Evolutionary conservation across 2,797 vertebrate species (phyloP).

Genomic region (Podarcis lilfordi): DNA sequence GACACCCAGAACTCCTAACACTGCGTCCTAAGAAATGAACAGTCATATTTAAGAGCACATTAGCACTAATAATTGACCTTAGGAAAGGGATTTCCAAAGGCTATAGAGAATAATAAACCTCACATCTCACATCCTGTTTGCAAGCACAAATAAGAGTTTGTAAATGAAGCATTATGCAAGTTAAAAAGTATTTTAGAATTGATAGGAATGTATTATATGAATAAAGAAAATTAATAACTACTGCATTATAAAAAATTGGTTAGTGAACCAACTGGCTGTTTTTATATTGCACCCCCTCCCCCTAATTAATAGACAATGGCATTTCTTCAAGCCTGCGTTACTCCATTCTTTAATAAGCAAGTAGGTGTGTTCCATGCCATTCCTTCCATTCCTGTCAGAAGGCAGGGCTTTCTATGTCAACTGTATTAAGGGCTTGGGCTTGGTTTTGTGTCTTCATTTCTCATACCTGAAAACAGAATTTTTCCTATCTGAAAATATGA

Average conservation of each 20-base stretch:
- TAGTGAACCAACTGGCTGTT: neutral
- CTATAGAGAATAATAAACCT: neutral
- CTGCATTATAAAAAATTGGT: neutral
- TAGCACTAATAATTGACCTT: neutral
- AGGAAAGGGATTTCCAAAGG: neutral
- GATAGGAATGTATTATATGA: neutral
- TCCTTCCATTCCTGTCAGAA: slow-evolving; percentile 2
- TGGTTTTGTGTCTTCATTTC: neutral
- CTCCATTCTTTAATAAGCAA: neutral
- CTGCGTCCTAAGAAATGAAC: neutral
- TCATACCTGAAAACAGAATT: slow-evolving; percentile 17
- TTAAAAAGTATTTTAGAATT: neutral
- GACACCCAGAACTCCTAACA: neutral
- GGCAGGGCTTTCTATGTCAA: slow-evolving; percentile 1
- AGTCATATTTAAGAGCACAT: neutral
- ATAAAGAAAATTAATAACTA: neutral
- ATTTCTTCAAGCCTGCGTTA: neutral
- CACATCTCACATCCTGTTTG: neutral
- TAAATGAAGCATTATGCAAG: neutral
- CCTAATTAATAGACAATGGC: neutral
- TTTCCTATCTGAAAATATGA: slow-evolving; percentile 21
- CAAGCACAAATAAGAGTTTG: neutral
- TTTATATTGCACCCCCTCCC: neutral
- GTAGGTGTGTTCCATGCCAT: neutral
- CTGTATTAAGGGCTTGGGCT: slow-evolving; percentile 1